Conservation (phyloP, 2,797 vertebrate species). For the Pseudochirops cupreus region DNA sequence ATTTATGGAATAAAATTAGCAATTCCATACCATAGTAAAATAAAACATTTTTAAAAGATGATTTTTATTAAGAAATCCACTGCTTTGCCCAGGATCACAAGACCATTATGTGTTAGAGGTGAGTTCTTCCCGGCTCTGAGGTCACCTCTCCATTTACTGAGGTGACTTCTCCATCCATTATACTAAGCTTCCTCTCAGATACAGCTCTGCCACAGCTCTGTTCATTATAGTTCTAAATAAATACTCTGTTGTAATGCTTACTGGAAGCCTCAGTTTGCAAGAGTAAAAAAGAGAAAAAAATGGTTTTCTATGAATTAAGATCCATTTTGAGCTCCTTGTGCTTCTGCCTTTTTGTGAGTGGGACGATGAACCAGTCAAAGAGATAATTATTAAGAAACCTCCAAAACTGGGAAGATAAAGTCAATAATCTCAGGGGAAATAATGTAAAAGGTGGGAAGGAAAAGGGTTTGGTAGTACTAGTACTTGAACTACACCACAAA, state of each 20-base stretch:
- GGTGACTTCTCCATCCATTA: not conserved
- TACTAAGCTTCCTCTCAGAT: not conserved
- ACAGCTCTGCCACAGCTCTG: not conserved
- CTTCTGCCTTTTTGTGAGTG: not conserved
- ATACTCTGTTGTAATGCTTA: not conserved
- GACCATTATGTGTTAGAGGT: not conserved
- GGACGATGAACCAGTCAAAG: not conserved
- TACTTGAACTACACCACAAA: not conserved
- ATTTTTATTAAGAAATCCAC: not conserved
- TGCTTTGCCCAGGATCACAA: not conserved
- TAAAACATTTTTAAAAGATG: not conserved
- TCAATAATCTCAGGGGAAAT: not conserved
- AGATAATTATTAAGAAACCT: not conserved
- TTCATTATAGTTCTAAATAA: not conserved
- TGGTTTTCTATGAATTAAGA: not conserved
- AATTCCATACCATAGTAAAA: not conserved
- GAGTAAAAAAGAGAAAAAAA: not conserved
- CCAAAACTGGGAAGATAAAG: not conserved
- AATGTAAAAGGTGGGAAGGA: not conserved
- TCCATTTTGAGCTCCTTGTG: not conserved
- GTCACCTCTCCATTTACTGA: not conserved
- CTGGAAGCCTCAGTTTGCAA: not conserved
- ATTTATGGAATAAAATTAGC: not conserved
- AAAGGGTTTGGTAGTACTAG: not conserved
- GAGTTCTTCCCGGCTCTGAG: not conserved